phyloP scores from a whole-genome alignment of 2,113 vertebrate genomes.

The Prionailurus viverrinus region DNA sequence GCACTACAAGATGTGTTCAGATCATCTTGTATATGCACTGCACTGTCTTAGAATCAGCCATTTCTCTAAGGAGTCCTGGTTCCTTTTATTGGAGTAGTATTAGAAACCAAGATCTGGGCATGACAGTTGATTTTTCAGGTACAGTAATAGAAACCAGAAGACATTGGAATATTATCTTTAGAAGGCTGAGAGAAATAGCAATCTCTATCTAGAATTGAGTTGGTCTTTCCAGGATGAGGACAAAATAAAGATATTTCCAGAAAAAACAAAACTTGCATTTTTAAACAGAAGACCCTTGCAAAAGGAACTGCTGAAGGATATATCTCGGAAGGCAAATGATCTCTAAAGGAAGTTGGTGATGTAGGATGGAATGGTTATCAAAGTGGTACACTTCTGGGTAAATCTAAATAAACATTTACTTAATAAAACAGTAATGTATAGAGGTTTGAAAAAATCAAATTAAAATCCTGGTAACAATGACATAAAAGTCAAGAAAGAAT shows the following conservation, averaged over 20 bases:
- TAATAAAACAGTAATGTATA: not conserved
- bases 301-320: constrained; percentile 2
- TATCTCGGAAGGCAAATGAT: constrained; percentile 11
- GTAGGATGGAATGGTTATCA: not conserved
- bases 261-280: constrained; percentile 18
- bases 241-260: not conserved
- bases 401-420: not conserved
- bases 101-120: not conserved
- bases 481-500: not conserved
- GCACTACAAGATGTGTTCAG: not conserved
- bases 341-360: not conserved
- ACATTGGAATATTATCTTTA: not conserved
- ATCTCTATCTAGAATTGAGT: not conserved
- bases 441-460: not conserved
- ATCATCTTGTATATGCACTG: not conserved
- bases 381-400: not conserved
- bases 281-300: not conserved
- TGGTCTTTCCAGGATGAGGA: not conserved
- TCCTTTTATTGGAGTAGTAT: not conserved
- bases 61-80: not conserved
- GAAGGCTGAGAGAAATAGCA: not conserved
- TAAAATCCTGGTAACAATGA: not conserved
- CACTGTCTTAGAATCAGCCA: not conserved
- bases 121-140: not conserved
- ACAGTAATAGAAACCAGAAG: not conserved